phyloP scores from a whole-genome alignment of 2,113 vertebrate genomes.

The Notothenia coriiceps region DNA sequence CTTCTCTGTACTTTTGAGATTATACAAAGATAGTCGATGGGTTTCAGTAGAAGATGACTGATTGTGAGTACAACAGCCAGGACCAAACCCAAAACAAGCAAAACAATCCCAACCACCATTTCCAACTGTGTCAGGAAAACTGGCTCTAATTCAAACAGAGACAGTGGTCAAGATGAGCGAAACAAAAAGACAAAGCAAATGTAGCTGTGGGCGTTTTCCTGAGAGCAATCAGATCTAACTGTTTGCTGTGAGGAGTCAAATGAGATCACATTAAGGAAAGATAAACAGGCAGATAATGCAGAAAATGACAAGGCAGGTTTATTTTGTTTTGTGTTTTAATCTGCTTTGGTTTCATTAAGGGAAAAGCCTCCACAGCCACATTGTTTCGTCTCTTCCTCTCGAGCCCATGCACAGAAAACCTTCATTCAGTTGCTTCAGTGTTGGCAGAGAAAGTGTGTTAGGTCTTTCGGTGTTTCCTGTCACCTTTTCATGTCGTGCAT shows the following conservation, averaged over 20 bases:
- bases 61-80: conserved; percentile 39
- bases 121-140: conserved; percentile 28
- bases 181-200: conserved; percentile 47
- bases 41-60: conserved; percentile 4
- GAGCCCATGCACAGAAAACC: not conserved
- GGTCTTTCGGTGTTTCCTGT: conserved; percentile 58
- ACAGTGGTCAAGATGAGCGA: not conserved
- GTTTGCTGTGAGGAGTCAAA: not conserved
- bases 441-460: conserved; percentile 47
- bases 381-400: conserved; percentile 26
- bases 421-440: conserved; percentile 21
- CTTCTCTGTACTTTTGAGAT: not conserved
- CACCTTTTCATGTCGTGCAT: conserved; percentile 23
- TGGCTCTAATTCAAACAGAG: conserved; percentile 44
- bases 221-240: conserved; percentile 10
- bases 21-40: conserved; percentile 26
- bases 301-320: conserved; percentile 61
- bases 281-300: conserved; percentile 79
- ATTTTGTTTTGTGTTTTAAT: not conserved
- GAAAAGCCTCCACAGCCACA: conserved; percentile 29
- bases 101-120: conserved; percentile 33
- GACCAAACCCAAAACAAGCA: conserved; percentile 54
- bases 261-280: conserved; percentile 14
- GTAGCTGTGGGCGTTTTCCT: conserved; percentile 28
- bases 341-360: conserved; percentile 29